Base-by-base conservation (phyloP, 2,113 vertebrate genomes). In the Bothrops jararaca region DNA sequence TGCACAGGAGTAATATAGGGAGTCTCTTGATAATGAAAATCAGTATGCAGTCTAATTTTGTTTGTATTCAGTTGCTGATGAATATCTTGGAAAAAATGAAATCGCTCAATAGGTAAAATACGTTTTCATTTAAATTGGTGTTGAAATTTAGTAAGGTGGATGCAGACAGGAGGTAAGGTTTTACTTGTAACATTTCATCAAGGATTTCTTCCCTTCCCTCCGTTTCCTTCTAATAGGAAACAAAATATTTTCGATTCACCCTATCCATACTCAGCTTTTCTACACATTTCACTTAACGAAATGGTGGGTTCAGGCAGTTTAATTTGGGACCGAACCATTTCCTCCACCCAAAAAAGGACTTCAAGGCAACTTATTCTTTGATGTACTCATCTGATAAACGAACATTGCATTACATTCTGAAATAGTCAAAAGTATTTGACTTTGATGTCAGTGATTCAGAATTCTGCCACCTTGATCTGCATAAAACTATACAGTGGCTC, bases 1-100 rank as follows among this genome's bases (percentile, higher is more conserved):
- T 95, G 88, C 91, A 92, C 26, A 93, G 0, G 23, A 74, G 94
- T 93, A 88, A 53, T 9, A 88, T 10, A 93, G 7, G 15, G 90
- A 94, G 92, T 12, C 93, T 9, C 53, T 5, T 60, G 34, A 88
- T 93, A 95, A 93, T 94, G 89, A 94, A 93, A 94, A 93, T 34
- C 5, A 94, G 89, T 88, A 0, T 15, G 56, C 93, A 94, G 13
- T 58, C 39, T 53, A 23, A 86, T 95, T 95, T 89, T 64, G 54
- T 95, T 91, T 93, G 50, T 48, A 56, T 10, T 92, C 91, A 86
- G 45, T 20, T 91, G 20, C 29, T 56, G 89, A 13, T 4, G 18
- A 58, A n/a, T 45, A 57, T 26, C 90, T 52, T 58, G 12, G 24
- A 42, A 26, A 64, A 64, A 93, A 90, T 91, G 29, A 93, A 64